Conservation (phyloP, 2,113 vertebrate genomes). For the Crotalus tigris region DNA sequence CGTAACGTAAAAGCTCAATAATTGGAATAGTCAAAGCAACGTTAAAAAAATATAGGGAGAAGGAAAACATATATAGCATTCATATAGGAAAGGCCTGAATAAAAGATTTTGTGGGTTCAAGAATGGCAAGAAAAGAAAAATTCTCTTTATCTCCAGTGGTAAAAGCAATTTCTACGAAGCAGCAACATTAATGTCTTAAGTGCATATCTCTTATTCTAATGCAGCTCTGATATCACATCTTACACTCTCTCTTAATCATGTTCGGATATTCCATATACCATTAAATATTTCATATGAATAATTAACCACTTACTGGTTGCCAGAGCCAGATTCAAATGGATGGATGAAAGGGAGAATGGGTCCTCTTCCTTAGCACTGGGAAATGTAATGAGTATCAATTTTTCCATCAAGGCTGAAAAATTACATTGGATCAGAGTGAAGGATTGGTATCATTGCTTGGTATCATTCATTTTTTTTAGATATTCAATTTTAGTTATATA, state of each 20-base stretch:
- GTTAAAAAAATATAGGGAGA: background rate
- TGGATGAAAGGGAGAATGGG: constrained; percentile 56
- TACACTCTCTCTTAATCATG: background rate
- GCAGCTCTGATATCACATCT: background rate
- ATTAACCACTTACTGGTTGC: constrained; percentile 65
- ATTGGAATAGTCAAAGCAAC: background rate
- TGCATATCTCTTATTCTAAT: background rate
- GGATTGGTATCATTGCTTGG: constrained; percentile 10
- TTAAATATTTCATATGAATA: constrained; percentile 72
- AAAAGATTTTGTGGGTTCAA: background rate
- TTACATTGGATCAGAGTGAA: constrained; percentile 40
- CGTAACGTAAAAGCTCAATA: background rate
- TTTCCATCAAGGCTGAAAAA: constrained; percentile 48
- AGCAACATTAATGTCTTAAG: background rate
- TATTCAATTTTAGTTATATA: constrained; percentile 38
- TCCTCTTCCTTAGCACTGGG: constrained; percentile 60
- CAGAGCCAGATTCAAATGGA: constrained; percentile 63
- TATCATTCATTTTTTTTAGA: constrained; percentile 50
- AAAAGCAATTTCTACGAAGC: background rate
- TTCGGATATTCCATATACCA: constrained; percentile 62
- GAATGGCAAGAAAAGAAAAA: background rate
- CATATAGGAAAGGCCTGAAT: background rate
- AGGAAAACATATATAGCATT: background rate
- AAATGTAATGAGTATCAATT: constrained; percentile 60
- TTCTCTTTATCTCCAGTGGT: background rate